phyloP scores from a whole-genome alignment of 2,113 vertebrate species.

The Silurus glanis region DNA sequence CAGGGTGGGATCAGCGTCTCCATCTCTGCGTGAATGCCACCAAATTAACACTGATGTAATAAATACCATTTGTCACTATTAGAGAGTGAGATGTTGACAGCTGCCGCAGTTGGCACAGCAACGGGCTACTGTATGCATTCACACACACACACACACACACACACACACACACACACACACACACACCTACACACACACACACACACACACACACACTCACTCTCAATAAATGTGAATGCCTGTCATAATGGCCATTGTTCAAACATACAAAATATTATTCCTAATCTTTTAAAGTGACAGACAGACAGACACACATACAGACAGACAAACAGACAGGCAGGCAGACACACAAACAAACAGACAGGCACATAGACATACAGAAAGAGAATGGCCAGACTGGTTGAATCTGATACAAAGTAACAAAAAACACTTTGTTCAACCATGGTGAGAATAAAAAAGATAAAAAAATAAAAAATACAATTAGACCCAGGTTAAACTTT shows the following conservation, averaged over 20 bases:
- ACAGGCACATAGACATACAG: neutral
- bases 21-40: constrained; percentile 79
- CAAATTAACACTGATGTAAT: constrained; percentile 93
- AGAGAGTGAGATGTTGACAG: constrained; percentile 86
- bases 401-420: neutral
- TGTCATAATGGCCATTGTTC: neutral
- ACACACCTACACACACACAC: constrained; percentile 9
- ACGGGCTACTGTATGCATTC: constrained; percentile 54
- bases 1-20: constrained; percentile 88
- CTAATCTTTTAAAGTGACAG: neutral
- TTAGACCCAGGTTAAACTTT: neutral
- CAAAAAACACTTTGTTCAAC: neutral
- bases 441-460: no score
- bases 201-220: constrained; percentile 11
- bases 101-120: constrained; percentile 77
- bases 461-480: neutral
- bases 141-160: constrained; percentile 1
- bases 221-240: neutral
- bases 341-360: neutral
- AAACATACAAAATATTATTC: neutral
- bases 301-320: neutral
- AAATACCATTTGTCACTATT: constrained; percentile 93
- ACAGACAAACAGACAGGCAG: neutral
- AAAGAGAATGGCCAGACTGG: neutral
- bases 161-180: neutral